Base-by-base conservation (phyloP, 2,888 invertebrate species). In the Gandaritis pyraliata region DNA sequence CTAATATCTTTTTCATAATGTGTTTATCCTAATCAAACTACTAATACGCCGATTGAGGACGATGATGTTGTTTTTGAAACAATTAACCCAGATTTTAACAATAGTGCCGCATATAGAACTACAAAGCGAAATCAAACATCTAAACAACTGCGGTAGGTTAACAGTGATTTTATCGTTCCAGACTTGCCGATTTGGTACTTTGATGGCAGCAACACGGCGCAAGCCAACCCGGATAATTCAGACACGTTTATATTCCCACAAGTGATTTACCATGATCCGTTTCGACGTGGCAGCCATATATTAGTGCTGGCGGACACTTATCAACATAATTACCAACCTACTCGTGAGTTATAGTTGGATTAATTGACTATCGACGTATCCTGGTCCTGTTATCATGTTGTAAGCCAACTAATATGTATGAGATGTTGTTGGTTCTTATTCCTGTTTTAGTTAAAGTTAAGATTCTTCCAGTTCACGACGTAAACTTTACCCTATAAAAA, bases 211-310 rank as follows among this genome's bases (percentile, higher is more conserved):
- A 95, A 95, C 59, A 95, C 96, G 0, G 93, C 93, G 66, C 95
- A 96, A 78, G 94, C 95, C 0, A 87, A 86, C 41, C 89, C 94
- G 0, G 93, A 93, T 60, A 94, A 95, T 76, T 94, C 95, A 0
- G 97, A 97, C 83, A 95, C 95, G 61, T 95, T 94, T 76, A 87
- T 97, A 52, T 93, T 95, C 76, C 97, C 97, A 0, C 94, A 96
- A 64, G 95, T 95, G 58, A 89, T 97, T 74, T 97, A 96, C 87
- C 94, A 94, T 57, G 97, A 97, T 82, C 97, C 97, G 5, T 96
- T 97, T 82, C 92, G 95, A 70, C 94, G 95, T 29, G 95, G 95
- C 61, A 94, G 94, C 78, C 95, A 96, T 83, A 94, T 95, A 71
- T 80, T 97, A 60, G 95, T 96, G 6, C 90, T 97, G 65, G 95